Percentiles rank a stretch among this genome's conserved stretches.
Evolutionary conservation across 2,113 vertebrate genomes (phyloP).

Genomic region (Paedocypris sp.): DNA sequence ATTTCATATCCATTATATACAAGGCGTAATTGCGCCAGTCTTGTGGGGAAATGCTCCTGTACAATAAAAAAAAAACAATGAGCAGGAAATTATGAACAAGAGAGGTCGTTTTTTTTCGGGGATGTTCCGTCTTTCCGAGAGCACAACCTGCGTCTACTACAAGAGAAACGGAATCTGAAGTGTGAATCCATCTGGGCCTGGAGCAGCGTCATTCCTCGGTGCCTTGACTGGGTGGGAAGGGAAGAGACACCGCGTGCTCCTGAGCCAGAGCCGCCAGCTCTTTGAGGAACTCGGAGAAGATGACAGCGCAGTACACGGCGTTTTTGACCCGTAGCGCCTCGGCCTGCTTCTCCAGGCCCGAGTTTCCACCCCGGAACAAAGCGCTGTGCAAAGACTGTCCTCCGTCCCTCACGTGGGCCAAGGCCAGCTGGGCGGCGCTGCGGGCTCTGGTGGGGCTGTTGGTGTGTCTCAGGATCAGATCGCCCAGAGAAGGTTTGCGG

Average conservation of each 20-base stretch:
- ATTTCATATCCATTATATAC: no score
- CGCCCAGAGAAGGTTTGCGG: conserved; percentile 79
- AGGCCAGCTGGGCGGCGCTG: conserved; percentile 70
- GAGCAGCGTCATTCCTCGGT: conserved; percentile 60
- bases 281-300: conserved; percentile 94
- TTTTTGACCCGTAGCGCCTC: conserved; percentile 87
- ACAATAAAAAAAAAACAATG: conserved; percentile 33
- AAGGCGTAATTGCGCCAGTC: no score
- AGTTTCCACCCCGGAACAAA: conserved; percentile 55
- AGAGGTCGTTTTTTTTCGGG: no score
- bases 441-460: conserved; percentile 82
- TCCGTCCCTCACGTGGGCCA: conserved; percentile 77
- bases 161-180: no score
- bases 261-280: conserved; percentile 89
- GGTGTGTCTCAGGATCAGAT: conserved; percentile 82
- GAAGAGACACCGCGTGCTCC: conserved; percentile 82
- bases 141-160: no score
- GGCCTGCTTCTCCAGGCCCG: conserved; percentile 67
- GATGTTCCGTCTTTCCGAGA: no score
- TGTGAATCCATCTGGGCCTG: no score
- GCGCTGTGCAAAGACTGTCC: conserved; percentile 68
- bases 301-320: conserved; percentile 85
- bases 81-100: conserved; percentile 21
- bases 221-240: conserved; percentile 69
- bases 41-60: conserved; percentile 42